Evolutionary conservation across 2,797 vertebrate species (phyloP).

Genomic region (Petrocephalus sullivani): DNA sequence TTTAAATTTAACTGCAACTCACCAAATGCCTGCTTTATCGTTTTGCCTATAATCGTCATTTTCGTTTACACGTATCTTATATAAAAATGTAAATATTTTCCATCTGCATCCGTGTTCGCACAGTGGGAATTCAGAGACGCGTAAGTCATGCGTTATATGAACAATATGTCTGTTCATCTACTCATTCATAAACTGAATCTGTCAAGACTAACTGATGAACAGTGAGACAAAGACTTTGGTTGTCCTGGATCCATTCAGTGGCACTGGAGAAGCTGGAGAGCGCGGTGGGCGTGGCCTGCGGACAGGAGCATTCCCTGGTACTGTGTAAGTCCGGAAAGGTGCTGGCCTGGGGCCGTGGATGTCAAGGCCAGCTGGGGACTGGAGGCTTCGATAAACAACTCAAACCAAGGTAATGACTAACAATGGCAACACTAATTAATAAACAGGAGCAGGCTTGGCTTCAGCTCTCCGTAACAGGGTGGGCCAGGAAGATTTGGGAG

Average conservation of each 20-base stretch:
- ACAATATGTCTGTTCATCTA: not conserved
- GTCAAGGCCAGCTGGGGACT: constrained; percentile 66
- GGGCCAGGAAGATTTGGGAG: too few relatives aligned
- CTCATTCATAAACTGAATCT: too few relatives aligned
- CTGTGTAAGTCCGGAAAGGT: constrained; percentile 59
- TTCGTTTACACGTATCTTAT: not conserved
- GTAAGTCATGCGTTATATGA: not conserved
- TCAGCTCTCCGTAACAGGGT: too few relatives aligned
- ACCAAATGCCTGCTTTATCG: not conserved
- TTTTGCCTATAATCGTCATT: not conserved
- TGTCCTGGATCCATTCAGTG: constrained; percentile 9
- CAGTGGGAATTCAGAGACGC: not conserved
- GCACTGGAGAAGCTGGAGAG: constrained; percentile 42
- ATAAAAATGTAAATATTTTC: not conserved
- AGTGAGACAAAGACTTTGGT: not conserved
- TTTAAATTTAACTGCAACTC: not conserved
- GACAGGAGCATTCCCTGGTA: constrained; percentile 66
- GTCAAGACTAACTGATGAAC: not conserved
- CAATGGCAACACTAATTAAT: not conserved
- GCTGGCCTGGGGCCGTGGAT: constrained; percentile 67
- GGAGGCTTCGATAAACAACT: constrained; percentile 22
- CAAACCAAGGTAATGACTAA: constrained; percentile 53
- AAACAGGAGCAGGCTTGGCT: not conserved
- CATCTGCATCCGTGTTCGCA: not conserved
- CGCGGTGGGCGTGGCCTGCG: constrained; percentile 58